Evolutionary conservation across 2,113 vertebrate species (phyloP), one percentile per base, ranked within the genome.

Genomic region (Alces alces): DNA sequence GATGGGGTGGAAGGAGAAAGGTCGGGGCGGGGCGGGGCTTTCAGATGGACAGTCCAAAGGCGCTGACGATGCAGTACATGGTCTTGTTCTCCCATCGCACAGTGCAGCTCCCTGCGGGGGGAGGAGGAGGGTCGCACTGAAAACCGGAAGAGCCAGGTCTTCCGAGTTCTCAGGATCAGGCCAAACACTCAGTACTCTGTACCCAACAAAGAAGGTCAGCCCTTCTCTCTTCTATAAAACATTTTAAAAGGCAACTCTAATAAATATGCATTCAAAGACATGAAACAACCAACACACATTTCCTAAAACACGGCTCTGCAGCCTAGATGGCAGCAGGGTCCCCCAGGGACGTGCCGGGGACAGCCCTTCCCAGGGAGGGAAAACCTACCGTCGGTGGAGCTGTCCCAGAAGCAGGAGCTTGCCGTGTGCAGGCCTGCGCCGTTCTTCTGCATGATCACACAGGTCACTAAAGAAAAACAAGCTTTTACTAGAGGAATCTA

Each of bases 401-500:
- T 99, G 98, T 99, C 99, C 99, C 99, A 99, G 99, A 99, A 99
- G 98, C 99, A 99, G 15, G 99, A 99, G 76, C 99, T 99, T 25
- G 99, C 99, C 6, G 99, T 99, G 95, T 99, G 99, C 28, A 99
- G 97, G 13, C 99, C 99, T 14, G 99, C 99, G 52, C 99, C 99
- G 12, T 99, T 99, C 98, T 99, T 99, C 93, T 99, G 99, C 99
- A 99, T 99, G 90, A 99, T 99, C 73, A 99, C 98, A 95, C 99
- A 99, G 66, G 99, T 99, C 90, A 99, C 99, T 98, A 88, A 95
- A 95, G 87, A 7, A 97, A 91, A 94, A 97, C 47, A 97, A 93
- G 36, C n/a, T 78, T 60, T 80, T 23, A 92, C 98, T 96, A 98
- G 95, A 39, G 54, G 92, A 97, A 47, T 25, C 45, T 2, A 17